phyloP scores from a whole-genome alignment of 2,113 vertebrate genomes.

The Rhombomys opimus region DNA sequence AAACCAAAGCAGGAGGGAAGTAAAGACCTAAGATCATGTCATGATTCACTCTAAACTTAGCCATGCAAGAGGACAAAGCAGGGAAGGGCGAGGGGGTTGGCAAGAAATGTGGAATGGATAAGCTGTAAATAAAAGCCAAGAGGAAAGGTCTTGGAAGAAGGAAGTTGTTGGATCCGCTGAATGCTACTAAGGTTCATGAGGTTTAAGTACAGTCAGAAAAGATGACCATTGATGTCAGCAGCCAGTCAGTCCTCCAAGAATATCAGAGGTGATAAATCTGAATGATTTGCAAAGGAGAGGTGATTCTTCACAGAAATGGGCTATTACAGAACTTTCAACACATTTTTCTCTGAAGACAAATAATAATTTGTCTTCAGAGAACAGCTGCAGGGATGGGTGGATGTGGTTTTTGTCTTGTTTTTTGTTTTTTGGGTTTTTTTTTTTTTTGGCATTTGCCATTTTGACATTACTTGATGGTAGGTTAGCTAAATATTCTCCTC shows the following conservation, averaged over 20 bases:
- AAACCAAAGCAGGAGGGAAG: not conserved
- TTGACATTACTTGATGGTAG: not conserved
- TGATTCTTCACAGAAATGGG: not conserved
- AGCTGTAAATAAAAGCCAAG: not conserved
- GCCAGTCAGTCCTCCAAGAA: not conserved
- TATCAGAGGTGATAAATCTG: not conserved
- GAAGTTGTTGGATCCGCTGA: not conserved
- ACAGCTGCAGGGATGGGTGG: not conserved
- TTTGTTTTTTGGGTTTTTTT: no score
- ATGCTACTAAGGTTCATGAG: not conserved
- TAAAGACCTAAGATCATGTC: not conserved
- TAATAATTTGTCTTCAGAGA: not conserved
- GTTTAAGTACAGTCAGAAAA: not conserved
- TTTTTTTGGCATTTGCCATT: not conserved
- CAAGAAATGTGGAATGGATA: not conserved
- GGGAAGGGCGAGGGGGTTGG: not conserved
- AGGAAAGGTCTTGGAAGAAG: not conserved
- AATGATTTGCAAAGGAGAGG: not conserved
- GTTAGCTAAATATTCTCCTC: not conserved
- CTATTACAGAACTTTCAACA: not conserved
- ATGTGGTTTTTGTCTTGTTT: not conserved
- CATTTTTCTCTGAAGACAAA: not conserved
- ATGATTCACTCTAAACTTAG: not conserved
- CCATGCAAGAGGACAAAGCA: not conserved
- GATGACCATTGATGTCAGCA: not conserved